Percentiles rank a stretch among this genome's conserved stretches.
Conservation (phyloP, 2,113 vertebrate species). For the Emydocephalus ijimae region DNA sequence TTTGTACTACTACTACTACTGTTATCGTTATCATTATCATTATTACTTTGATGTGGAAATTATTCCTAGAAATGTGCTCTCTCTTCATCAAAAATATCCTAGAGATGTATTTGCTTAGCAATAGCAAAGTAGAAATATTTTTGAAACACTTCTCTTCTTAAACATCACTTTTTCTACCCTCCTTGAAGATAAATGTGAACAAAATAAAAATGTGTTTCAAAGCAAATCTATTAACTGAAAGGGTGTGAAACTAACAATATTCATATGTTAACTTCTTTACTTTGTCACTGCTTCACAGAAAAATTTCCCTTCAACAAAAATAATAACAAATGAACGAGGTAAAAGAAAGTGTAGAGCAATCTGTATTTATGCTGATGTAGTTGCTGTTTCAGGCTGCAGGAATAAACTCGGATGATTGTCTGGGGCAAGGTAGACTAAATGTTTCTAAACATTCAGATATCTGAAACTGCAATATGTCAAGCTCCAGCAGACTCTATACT, state of each 20-base stretch:
- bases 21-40: background rate
- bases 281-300: background rate
- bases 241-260: background rate
- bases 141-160: background rate
- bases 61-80: background rate
- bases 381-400: too few relatives aligned
- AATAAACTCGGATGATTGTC: background rate
- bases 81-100: background rate
- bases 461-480: background rate
- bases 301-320: background rate
- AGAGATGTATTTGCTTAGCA: background rate
- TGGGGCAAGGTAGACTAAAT: background rate
- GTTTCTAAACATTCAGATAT: background rate
- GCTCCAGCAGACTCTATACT: background rate
- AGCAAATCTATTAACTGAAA: slow-evolving; percentile 16
- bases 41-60: background rate
- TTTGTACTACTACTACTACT: too few relatives aligned
- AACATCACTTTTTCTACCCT: background rate
- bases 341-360: background rate
- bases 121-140: background rate
- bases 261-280: slow-evolving; percentile 1
- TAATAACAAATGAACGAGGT: too few relatives aligned
- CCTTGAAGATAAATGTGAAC: background rate
- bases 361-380: background rate
- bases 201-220: slow-evolving; percentile 7